Conservation (phyloP, 2,113 vertebrate species). For the Microtus oregoni region DNA sequence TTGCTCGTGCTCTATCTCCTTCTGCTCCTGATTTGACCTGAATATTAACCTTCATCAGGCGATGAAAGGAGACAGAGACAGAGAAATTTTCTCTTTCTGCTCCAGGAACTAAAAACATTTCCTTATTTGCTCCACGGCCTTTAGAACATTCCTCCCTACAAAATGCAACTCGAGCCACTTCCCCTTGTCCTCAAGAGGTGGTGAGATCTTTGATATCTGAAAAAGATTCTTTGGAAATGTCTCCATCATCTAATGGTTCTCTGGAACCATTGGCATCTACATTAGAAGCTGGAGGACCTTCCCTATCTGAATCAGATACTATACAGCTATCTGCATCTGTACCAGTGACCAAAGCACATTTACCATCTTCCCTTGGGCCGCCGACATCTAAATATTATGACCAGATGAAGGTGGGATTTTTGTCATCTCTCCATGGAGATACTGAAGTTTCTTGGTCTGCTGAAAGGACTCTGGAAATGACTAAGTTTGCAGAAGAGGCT, state of each 20-base stretch:
- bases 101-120: not conserved
- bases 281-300: not conserved
- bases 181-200: not conserved
- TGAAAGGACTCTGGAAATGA: not conserved
- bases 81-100: not conserved
- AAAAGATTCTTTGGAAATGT: not conserved
- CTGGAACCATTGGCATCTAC: not conserved
- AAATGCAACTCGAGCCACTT: not conserved
- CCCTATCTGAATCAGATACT: not conserved
- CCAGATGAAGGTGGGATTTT: not conserved
- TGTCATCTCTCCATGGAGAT: not conserved
- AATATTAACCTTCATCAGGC: too few relatives aligned
- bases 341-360: not conserved
- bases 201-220: not conserved
- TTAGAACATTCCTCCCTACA: not conserved
- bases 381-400: not conserved
- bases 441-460: not conserved
- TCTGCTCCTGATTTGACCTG: too few relatives aligned
- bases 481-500: not conserved
- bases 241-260: not conserved
- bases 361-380: not conserved
- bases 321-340: not conserved
- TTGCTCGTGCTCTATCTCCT: too few relatives aligned
- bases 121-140: not conserved
- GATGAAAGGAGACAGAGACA: too few relatives aligned